These are phyloP conservation scores for Rotaria macrura DNA, from an alignment of 2,888 invertebrate species.

Conservation along the genomic window DNA sequence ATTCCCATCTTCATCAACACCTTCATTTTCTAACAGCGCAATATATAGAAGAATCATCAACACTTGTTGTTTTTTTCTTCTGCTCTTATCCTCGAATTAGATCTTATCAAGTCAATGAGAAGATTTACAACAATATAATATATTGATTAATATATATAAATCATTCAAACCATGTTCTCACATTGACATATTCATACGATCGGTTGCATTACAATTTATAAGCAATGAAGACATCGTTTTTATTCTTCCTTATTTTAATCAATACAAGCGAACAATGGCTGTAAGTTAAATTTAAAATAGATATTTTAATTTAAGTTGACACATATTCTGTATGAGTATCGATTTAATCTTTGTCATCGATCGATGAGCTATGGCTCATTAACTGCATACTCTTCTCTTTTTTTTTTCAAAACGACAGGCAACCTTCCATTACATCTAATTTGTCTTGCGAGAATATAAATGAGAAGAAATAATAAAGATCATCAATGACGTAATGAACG, in stretches of 20 bases:
- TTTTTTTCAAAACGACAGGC: background rate
- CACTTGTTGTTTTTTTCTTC: background rate
- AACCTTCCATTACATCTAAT: background rate
- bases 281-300: background rate
- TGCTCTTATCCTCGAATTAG: background rate
- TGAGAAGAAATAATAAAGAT: background rate
- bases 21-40: background rate
- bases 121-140: slow-evolving; percentile 8
- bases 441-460: background rate
- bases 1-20: background rate
- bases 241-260: background rate
- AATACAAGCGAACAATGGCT: slow-evolving; percentile 9
- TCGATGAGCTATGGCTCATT: background rate
- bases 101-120: slow-evolving; percentile 15
- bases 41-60: background rate
- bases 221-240: background rate
- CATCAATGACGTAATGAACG: background rate
- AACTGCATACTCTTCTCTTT: background rate
- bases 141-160: background rate
- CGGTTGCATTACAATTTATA: background rate
- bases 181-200: background rate
- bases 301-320: too few relatives aligned
- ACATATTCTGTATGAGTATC: background rate
- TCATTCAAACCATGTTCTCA: background rate
- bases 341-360: background rate